Conservation (phyloP, 2,113 vertebrate species). For the Ammodytes marinus region DNA sequence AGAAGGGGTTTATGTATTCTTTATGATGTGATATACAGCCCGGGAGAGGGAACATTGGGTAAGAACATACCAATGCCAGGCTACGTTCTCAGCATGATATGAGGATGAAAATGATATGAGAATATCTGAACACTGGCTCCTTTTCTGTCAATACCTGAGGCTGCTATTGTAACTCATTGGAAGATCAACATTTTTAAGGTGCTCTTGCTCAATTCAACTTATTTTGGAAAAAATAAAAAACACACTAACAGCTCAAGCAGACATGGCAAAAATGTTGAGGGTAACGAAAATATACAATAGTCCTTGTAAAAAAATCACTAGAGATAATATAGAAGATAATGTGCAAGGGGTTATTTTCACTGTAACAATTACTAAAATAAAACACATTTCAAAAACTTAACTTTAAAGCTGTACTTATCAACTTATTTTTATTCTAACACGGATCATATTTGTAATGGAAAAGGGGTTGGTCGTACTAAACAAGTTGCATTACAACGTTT, state of each 20-base stretch:
- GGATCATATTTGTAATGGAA: background rate
- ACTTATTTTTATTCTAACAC: background rate
- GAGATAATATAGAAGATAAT: background rate
- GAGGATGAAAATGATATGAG: constrained; percentile 78
- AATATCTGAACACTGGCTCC: constrained; percentile 64
- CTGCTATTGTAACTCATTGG: constrained; percentile 52
- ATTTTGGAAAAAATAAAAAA: constrained; percentile 14
- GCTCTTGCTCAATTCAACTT: constrained; percentile 25
- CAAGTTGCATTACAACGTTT: background rate
- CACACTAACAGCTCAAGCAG: constrained; percentile 12
- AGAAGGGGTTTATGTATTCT: constrained; percentile 81
- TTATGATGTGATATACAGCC: constrained; percentile 85
- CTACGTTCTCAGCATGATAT: constrained; percentile 79
- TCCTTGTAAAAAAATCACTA: background rate
- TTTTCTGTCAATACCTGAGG: constrained; percentile 78
- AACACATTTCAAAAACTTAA: background rate
- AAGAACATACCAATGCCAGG: constrained; percentile 81
- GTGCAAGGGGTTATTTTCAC: background rate
- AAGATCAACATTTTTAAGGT: constrained; percentile 41
- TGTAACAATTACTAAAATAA: background rate
- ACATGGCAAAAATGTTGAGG: background rate
- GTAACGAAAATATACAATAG: background rate
- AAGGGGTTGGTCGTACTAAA: background rate
- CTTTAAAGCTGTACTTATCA: background rate
- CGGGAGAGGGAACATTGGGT: constrained; percentile 79